Conservation (phyloP, 1,140 invertebrate species). For the Zaprionus ghesquierei region DNA sequence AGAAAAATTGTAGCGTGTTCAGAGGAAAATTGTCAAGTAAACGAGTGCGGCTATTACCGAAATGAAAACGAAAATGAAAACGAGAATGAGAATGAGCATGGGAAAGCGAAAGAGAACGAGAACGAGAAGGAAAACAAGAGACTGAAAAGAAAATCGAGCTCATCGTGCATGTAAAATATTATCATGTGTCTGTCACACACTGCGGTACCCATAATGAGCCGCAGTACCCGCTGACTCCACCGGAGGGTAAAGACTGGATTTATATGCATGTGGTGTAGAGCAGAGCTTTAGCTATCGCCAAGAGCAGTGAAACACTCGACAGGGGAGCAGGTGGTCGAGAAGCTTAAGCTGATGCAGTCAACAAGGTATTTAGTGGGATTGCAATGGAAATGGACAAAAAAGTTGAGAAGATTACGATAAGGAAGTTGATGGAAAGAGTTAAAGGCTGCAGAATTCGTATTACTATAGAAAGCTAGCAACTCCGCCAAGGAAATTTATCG, state of each 20-base stretch:
- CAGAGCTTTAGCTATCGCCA: conserved; percentile 24
- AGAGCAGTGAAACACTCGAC: conserved; percentile 3
- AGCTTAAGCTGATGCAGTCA: conserved; percentile 38
- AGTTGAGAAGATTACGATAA: neutral
- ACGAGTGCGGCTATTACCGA: conserved; percentile 67
- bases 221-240: neutral
- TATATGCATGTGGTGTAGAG: conserved; percentile 51
- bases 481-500: neutral
- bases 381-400: neutral
- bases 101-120: conserved; percentile 54
- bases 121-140: conserved; percentile 33
- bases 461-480: neutral
- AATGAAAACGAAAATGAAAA: conserved; percentile 70
- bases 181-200: conserved; percentile 32
- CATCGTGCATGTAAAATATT: conserved; percentile 63
- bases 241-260: conserved; percentile 39
- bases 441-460: neutral
- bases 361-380: neutral
- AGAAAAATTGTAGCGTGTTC: conserved; percentile 76
- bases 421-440: neutral
- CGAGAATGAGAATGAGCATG: conserved; percentile 57
- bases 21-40: conserved; percentile 69
- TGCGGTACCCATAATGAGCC: conserved; percentile 51
- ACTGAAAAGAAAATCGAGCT: conserved; percentile 73
- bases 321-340: conserved; percentile 16